A percentile compares a stretch with the other conserved stretches of the same genome.
Evolutionary conservation across 2,113 vertebrate genomes (phyloP).

Genomic region (Bufo gargarizans): DNA sequence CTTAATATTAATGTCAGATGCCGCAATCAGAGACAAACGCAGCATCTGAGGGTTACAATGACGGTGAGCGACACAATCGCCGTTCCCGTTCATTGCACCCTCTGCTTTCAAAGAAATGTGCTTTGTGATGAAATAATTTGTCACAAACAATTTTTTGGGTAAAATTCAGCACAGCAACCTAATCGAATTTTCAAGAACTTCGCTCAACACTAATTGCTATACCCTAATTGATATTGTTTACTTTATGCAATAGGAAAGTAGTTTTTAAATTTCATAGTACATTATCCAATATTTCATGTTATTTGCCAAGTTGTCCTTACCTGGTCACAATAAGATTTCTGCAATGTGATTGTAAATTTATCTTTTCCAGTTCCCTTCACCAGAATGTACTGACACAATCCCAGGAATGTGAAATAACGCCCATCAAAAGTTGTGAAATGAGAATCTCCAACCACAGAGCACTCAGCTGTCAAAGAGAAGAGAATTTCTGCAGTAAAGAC

Average conservation of each 20-base stretch:
- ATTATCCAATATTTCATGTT: not conserved
- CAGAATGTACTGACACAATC: slow-evolving; percentile 91
- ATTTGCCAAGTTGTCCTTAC: slow-evolving; percentile 68
- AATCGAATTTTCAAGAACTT: too few species aligned
- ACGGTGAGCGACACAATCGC: too few species aligned
- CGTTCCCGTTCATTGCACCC: too few species aligned
- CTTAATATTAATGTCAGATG: too few species aligned
- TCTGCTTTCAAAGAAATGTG: too few species aligned
- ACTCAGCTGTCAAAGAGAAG: slow-evolving; percentile 77
- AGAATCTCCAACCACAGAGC: slow-evolving; percentile 86
- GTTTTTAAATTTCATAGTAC: not conserved
- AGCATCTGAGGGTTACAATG: too few species aligned
- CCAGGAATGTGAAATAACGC: slow-evolving; percentile 91
- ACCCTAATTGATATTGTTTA: too few species aligned
- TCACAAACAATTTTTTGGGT: too few species aligned
- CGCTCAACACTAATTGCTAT: too few species aligned
- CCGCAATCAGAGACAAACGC: too few species aligned
- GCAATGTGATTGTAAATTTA: slow-evolving; percentile 88
- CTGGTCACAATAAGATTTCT: slow-evolving; percentile 89
- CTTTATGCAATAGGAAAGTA: not conserved
- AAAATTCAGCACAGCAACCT: too few species aligned
- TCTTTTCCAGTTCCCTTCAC: slow-evolving; percentile 88
- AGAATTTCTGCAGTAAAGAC: not conserved
- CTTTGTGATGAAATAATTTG: too few species aligned
- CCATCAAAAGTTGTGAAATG: slow-evolving; percentile 96